These are phyloP conservation scores for Tholera decimalis DNA, from an alignment of 2,888 invertebrate genomes.

Conservation along the genomic window DNA sequence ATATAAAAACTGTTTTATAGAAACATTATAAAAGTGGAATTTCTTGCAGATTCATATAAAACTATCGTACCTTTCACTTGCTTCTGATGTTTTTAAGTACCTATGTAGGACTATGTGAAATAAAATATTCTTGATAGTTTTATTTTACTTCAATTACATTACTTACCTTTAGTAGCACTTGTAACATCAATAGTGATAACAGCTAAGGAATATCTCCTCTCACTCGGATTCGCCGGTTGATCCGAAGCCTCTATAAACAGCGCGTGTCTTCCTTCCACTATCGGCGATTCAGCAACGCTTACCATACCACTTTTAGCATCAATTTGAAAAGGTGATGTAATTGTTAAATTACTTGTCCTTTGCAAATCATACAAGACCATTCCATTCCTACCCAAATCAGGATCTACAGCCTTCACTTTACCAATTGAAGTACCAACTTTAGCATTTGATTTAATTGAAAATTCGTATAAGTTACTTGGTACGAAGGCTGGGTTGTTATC, in stretches of 20 bases:
- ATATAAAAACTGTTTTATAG: too few species aligned
- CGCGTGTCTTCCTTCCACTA: slow-evolving; percentile 94
- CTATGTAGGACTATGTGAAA: too few species aligned
- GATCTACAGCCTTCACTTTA: slow-evolving; percentile 95
- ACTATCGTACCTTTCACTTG: too few species aligned
- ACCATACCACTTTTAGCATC: slow-evolving; percentile 94
- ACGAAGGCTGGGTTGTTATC: slow-evolving; percentile 97
- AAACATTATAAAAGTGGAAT: too few species aligned
- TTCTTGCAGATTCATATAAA: too few species aligned
- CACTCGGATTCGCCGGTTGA: slow-evolving; percentile 96
- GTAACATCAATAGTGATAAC: slow-evolving; percentile 96
- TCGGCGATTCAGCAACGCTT: slow-evolving; percentile 92
- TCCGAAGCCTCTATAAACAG: slow-evolving; percentile 96
- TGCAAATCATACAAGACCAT: slow-evolving; percentile 94
- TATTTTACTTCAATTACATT: too few species aligned
- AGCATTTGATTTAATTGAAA: slow-evolving; percentile 93
- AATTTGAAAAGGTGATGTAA: slow-evolving; percentile 93
- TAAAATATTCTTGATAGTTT: too few species aligned
- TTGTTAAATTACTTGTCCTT: slow-evolving; percentile 92
- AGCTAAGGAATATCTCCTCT: slow-evolving; percentile 95
- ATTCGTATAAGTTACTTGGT: slow-evolving; percentile 96
- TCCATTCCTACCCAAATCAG: slow-evolving; percentile 94
- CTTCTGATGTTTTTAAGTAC: too few species aligned
- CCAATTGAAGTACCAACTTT: slow-evolving; percentile 94
- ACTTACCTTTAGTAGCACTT: slow-evolving; percentile 87